Conservation (phyloP, 2,113 vertebrate species). For the Sorex fumeus region DNA sequence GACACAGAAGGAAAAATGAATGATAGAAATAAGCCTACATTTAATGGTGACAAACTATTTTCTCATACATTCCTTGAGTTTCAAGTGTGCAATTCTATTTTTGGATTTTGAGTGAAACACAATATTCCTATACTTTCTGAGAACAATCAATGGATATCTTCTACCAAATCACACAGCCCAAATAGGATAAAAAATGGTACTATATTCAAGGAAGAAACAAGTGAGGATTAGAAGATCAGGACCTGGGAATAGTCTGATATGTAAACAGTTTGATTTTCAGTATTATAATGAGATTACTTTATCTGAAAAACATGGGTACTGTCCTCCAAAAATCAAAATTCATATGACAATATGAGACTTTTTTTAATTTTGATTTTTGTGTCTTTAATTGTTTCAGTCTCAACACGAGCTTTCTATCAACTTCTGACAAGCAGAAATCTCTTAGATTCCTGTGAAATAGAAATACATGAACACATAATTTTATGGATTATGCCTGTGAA, state of each 20-base stretch:
- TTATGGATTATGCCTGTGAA: background rate
- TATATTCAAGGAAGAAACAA: background rate
- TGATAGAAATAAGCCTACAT: constrained; percentile 15
- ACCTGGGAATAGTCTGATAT: background rate
- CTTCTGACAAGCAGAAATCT: background rate
- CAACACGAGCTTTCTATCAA: background rate
- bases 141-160: background rate
- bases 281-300: background rate
- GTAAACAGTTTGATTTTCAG: background rate
- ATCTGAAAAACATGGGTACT: background rate
- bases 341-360: background rate
- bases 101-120: background rate
- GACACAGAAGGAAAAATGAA: constrained; percentile 45
- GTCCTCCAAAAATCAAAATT: constrained; percentile 9
- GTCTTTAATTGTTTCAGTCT: background rate
- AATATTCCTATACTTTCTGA: background rate
- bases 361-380: too few relatives aligned
- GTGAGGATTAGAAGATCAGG: background rate
- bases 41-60: constrained; percentile 56
- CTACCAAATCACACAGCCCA: background rate
- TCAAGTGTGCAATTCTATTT: constrained; percentile 1
- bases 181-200: background rate
- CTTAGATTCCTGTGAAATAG: too few relatives aligned
- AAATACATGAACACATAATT: background rate
- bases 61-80: background rate